Evolutionary conservation across 2,797 vertebrate genomes (phyloP).

Genomic region (Phoxinus dragarum): DNA sequence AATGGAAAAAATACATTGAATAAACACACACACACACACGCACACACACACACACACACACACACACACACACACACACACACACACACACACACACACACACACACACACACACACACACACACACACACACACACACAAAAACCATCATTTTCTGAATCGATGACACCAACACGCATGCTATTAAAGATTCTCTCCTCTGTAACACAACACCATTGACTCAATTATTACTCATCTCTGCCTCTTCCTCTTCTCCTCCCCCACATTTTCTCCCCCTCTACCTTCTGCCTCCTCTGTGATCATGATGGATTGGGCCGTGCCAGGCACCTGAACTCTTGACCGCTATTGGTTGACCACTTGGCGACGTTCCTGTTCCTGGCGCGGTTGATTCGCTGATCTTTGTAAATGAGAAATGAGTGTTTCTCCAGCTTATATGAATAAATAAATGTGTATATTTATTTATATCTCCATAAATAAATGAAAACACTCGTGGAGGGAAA

Average conservation of each 20-base stretch:
- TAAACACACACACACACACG: neutral
- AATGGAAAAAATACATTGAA: neutral
- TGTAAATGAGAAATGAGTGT: conserved; percentile 35
- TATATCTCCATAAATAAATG: conserved; percentile 45
- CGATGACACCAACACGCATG: neutral
- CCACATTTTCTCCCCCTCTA: conserved; percentile 17
- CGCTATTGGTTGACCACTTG: conserved; percentile 34
- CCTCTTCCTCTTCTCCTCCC: conserved; percentile 17
- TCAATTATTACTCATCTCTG: conserved; percentile 32
- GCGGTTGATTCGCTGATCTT: neutral
- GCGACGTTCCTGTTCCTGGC: conserved; percentile 2
- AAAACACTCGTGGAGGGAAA: conserved; percentile 27
- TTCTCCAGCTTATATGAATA: conserved; percentile 32
- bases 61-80: neutral
- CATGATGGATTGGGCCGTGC: conserved; percentile 36
- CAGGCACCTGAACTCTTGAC: conserved; percentile 38
- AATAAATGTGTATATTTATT: conserved; percentile 43
- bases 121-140: neutral
- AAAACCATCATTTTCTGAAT: neutral
- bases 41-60: neutral
- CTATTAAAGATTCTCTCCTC: conserved; percentile 24
- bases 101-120: neutral
- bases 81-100: neutral
- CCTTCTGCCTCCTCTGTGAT: conserved; percentile 22
- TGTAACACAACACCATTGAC: conserved; percentile 32